A percentile compares a stretch with the other conserved stretches of the same genome.
phyloP scores from a whole-genome alignment of 2,113 vertebrate species.

The Alethe castanea region DNA sequence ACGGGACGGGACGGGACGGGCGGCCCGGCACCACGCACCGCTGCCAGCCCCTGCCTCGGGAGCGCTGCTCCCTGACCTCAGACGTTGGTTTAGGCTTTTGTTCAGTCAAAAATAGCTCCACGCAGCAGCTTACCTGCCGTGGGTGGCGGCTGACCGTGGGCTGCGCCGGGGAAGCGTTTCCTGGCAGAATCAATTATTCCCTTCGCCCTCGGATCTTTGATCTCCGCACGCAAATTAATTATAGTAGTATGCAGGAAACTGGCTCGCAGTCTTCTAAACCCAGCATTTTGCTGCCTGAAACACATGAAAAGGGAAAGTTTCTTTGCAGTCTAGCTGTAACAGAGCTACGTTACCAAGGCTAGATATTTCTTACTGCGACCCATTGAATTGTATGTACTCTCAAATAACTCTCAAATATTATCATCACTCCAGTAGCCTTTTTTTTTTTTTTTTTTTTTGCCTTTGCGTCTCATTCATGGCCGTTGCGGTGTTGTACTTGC shows the following conservation, averaged over 20 bases:
- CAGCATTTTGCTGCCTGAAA: not conserved
- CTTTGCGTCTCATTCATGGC: not conserved
- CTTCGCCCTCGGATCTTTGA: not conserved
- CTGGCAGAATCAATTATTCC: not conserved
- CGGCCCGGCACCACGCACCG: not conserved
- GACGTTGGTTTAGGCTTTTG: slow-evolving; percentile 28
- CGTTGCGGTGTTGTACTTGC: not conserved
- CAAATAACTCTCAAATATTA: not conserved
- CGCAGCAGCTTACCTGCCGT: slow-evolving; percentile 23
- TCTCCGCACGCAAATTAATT: not conserved
- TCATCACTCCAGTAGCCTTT: not conserved
- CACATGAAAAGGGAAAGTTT: slow-evolving; percentile 6
- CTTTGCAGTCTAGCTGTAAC: not conserved
- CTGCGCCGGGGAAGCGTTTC: not conserved
- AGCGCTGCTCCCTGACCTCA: not conserved
- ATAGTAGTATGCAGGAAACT: not conserved
- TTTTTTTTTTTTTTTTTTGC: not conserved
- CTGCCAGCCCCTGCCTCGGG: not conserved
- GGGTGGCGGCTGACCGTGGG: not conserved
- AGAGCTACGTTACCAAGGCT: not conserved
- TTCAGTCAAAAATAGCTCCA: slow-evolving; percentile 34
- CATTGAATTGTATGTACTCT: not conserved
- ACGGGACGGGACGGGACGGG: not conserved
- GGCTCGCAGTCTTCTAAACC: not conserved
- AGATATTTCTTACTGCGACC: not conserved